A percentile compares a stretch with the other conserved stretches of the same genome.
Conservation (phyloP, 2,888 invertebrate species). For the Melanostoma scalare region DNA sequence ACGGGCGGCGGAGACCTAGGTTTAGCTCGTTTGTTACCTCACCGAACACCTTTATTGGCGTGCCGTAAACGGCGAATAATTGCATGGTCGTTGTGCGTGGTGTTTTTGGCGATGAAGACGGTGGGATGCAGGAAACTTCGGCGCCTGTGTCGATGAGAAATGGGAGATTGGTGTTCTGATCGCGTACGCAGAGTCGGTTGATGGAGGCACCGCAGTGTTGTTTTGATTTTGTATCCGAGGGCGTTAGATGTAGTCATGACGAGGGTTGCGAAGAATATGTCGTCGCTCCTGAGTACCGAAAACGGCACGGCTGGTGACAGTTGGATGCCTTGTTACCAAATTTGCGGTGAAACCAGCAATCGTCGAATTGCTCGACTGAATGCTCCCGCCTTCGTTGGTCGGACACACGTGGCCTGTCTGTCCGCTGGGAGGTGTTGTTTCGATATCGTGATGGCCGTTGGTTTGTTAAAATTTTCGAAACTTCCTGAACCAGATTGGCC, state of each 20-base stretch:
- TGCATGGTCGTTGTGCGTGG: constrained; percentile 1
- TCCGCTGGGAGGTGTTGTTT: constrained; percentile 1
- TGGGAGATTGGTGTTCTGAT: constrained; percentile 6
- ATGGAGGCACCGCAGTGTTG: background rate
- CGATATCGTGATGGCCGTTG: constrained; percentile 4
- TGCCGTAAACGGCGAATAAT: constrained; percentile 19
- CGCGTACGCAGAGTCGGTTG: constrained; percentile 2
- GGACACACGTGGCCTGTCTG: constrained; percentile 9
- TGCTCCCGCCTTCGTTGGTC: background rate
- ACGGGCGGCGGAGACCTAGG: background rate
- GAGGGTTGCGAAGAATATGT: too few species aligned
- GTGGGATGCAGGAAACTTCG: background rate
- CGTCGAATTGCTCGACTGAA: background rate
- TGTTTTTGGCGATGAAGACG: constrained; percentile 9
- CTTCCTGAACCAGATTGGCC: constrained; percentile 5
- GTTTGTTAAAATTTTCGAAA: background rate
- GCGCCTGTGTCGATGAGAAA: constrained; percentile 24
- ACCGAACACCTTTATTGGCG: too few species aligned
- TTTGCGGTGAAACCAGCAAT: constrained; percentile 5
- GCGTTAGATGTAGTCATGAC: background rate
- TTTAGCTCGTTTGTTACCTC: background rate
- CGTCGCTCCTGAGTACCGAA: background rate
- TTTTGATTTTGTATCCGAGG: background rate
- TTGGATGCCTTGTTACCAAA: constrained; percentile 4
- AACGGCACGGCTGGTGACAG: constrained; percentile 6